Evolutionary conservation across 2,113 vertebrate genomes (phyloP).

Genomic region (Thymallus thymallus): DNA sequence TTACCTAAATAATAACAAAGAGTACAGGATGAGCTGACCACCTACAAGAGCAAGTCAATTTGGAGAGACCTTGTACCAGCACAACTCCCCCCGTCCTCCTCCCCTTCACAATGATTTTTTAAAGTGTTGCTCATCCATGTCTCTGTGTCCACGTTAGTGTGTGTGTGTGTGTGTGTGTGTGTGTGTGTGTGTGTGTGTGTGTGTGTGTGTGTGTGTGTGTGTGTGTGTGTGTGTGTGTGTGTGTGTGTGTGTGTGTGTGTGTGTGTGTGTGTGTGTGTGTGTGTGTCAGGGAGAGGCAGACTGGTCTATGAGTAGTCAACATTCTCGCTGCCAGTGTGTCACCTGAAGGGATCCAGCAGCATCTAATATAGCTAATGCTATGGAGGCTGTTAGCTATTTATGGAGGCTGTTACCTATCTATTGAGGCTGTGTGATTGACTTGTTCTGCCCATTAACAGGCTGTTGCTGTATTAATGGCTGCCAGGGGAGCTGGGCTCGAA

Average conservation of each 20-base stretch:
- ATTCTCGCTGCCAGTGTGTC: conserved; percentile 69
- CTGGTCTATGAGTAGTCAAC: conserved; percentile 52
- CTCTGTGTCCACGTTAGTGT: conserved; percentile 36
- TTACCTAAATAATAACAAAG: conserved; percentile 72
- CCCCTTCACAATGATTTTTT: conserved; percentile 41
- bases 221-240: conserved; percentile 5
- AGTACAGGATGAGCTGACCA: conserved; percentile 82
- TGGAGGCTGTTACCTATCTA: too few species aligned
- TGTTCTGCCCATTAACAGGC: conserved; percentile 84
- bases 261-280: conserved; percentile 29
- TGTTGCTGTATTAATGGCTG: conserved; percentile 86
- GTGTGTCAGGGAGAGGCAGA: conserved; percentile 25
- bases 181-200: conserved; percentile 4
- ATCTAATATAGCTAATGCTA: conserved; percentile 83
- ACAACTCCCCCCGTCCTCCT: conserved; percentile 48
- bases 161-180: conserved; percentile 24
- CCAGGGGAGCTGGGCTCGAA: conserved; percentile 75
- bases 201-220: not conserved
- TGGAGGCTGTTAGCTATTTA: conserved; percentile 56
- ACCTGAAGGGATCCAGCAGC: conserved; percentile 75
- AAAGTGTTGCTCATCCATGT: conserved; percentile 31
- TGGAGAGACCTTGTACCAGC: conserved; percentile 70
- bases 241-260: not conserved
- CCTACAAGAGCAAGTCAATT: conserved; percentile 78
- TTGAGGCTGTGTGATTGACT: conserved; percentile 75